These are phyloP conservation scores for Therioaphis trifolii DNA, from an alignment of 2,888 invertebrate species.

Conservation along the genomic window DNA sequence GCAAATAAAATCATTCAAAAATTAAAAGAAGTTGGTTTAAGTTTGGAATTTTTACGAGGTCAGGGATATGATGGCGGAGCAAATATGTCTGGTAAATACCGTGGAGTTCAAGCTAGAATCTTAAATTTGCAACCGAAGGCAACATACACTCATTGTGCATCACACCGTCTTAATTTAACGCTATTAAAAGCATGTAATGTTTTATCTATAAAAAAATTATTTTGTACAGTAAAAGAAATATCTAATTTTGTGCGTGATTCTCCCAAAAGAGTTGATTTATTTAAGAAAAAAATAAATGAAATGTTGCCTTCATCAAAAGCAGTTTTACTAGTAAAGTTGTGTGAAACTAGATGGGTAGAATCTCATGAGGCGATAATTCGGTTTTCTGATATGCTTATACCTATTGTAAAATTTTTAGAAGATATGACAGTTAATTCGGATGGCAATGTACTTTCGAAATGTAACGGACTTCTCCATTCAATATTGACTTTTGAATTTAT, in stretches of 20 bases:
- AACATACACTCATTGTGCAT: constrained; percentile 66
- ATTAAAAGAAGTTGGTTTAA: no score
- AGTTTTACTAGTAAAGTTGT: constrained; percentile 7
- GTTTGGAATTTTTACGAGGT: no score
- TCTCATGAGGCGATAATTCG: constrained; percentile 7
- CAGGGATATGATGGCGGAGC: constrained; percentile 67
- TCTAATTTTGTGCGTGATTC: constrained; percentile 9
- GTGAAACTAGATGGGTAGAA: constrained; percentile 22
- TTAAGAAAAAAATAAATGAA: constrained; percentile 11
- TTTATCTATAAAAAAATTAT: constrained; percentile 25
- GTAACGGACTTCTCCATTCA: constrained; percentile 16
- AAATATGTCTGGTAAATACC: constrained; percentile 67
- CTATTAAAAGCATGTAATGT: constrained; percentile 7
- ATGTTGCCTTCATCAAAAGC: no score
- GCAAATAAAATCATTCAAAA: no score
- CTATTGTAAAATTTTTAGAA: no score
- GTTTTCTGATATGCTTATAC: no score
- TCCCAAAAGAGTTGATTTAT: constrained; percentile 22
- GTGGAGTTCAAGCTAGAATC: constrained; percentile 66
- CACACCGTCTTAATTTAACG: constrained; percentile 66
- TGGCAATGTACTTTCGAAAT: constrained; percentile 8
- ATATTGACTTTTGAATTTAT: constrained; percentile 19
- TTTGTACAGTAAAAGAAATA: not conserved
- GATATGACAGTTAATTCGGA: constrained; percentile 3
- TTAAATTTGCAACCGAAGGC: constrained; percentile 66